Evolutionary conservation across 2,113 vertebrate species (phyloP).

Genomic region (Spermophilus dauricus): DNA sequence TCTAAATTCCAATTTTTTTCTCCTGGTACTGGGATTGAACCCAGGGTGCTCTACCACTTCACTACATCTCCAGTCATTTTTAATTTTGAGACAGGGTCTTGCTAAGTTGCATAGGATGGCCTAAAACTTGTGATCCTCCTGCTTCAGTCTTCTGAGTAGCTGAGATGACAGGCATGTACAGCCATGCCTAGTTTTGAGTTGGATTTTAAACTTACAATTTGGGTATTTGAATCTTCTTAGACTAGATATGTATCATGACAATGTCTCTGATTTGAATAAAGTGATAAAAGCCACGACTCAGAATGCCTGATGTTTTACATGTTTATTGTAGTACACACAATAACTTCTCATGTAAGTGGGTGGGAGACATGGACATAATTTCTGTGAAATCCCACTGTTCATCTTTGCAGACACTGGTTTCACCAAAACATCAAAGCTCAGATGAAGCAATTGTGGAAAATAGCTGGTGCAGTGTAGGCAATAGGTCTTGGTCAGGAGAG

Average conservation of each 20-base stretch:
- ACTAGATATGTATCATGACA: background rate
- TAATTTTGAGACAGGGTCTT: background rate
- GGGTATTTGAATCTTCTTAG: constrained; percentile 42
- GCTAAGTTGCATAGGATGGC: background rate
- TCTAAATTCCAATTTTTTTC: background rate
- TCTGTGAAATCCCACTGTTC: background rate
- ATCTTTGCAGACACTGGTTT: background rate
- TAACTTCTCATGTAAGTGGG: background rate
- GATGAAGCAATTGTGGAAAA: background rate
- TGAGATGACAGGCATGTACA: background rate
- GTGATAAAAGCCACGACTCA: background rate
- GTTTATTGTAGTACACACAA: background rate
- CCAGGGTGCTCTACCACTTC: background rate
- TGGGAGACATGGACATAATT: background rate
- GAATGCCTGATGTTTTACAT: background rate
- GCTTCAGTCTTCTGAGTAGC: background rate
- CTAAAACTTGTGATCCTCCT: background rate
- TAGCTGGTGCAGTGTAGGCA: background rate
- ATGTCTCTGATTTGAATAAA: background rate
- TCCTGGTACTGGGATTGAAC: background rate
- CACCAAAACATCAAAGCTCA: background rate
- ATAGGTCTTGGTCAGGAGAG: background rate
- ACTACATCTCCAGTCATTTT: background rate
- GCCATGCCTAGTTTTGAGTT: background rate
- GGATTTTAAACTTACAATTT: background rate